Conservation (phyloP, 2,888 invertebrate genomes). For the Cylloceria caligata region DNA sequence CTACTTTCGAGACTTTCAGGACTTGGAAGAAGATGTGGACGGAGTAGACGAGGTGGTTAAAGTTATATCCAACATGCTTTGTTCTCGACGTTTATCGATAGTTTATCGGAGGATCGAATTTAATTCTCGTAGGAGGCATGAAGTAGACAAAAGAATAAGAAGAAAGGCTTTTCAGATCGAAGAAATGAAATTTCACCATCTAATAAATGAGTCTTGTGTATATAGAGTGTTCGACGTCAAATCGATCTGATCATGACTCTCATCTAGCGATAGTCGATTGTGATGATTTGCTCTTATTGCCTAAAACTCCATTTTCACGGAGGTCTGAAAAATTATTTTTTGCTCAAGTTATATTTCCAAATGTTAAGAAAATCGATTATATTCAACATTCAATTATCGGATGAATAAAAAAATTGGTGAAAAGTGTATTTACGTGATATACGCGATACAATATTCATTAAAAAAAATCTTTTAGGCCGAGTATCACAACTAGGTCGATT, state of each 20-base stretch:
- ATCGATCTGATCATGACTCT: background rate
- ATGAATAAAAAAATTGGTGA: too few relatives aligned
- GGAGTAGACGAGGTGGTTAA: slow-evolving; percentile 63
- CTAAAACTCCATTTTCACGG: too few relatives aligned
- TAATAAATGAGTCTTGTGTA: background rate
- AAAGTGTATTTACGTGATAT: too few relatives aligned
- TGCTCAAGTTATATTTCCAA: too few relatives aligned
- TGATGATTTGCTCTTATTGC: too few relatives aligned
- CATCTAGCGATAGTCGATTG: background rate
- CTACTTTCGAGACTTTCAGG: slow-evolving; percentile 11
- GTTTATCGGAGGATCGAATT: slow-evolving; percentile 45
- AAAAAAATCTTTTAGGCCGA: background rate
- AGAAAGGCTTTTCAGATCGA: slow-evolving; percentile 2
- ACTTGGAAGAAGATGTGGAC: slow-evolving; percentile 53
- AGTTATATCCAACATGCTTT: slow-evolving; percentile 34
- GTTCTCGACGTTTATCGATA: slow-evolving; percentile 43
- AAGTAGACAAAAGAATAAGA: slow-evolving; percentile 12
- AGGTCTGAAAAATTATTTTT: too few relatives aligned
- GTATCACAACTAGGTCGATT: background rate
- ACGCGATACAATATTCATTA: background rate
- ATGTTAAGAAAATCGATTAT: too few relatives aligned
- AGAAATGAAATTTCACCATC: slow-evolving; percentile 41
- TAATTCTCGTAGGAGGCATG: slow-evolving; percentile 27
- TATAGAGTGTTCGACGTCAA: background rate
- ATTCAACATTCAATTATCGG: too few relatives aligned